Percentiles rank a stretch among this genome's conserved stretches.
These are phyloP conservation scores for Drosophila lutescens DNA, from an alignment of 2,888 invertebrate genomes.

Conservation along the genomic window DNA sequence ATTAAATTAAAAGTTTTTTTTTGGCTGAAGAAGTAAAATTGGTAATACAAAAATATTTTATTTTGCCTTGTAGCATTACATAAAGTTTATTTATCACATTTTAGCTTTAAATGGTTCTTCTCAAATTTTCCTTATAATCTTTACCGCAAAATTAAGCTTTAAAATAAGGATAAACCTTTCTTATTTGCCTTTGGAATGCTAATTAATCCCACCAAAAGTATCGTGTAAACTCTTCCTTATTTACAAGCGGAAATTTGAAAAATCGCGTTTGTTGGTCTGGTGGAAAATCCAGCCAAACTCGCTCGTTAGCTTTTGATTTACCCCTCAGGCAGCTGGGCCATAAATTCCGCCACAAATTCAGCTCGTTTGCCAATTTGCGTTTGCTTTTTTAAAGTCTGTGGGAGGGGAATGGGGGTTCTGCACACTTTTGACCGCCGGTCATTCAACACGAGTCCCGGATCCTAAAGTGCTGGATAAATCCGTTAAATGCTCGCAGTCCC, in stretches of 20 bases:
- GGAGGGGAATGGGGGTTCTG: not conserved
- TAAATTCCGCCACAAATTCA: constrained; percentile 25
- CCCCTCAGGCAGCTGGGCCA: constrained; percentile 18
- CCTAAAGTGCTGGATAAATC: constrained; percentile 35
- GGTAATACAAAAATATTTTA: too few relatives aligned
- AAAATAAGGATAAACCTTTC: not conserved
- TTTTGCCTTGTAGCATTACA: too few relatives aligned
- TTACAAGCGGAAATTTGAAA: constrained; percentile 9
- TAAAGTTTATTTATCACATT: too few relatives aligned
- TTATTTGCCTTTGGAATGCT: not conserved
- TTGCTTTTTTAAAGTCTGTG: constrained; percentile 22
- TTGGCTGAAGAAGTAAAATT: too few relatives aligned
- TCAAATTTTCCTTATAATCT: too few relatives aligned
- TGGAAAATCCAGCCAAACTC: constrained; percentile 11
- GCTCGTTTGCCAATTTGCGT: constrained; percentile 40
- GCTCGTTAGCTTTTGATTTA: constrained; percentile 37
- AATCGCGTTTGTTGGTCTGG: constrained; percentile 5
- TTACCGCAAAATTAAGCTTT: too few relatives aligned
- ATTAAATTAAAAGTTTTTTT: too few relatives aligned
- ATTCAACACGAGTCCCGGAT: constrained; percentile 25
- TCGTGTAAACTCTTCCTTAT: constrained; percentile 4
- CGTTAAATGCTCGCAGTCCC: constrained; percentile 44
- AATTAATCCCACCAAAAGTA: not conserved
- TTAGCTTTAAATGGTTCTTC: too few relatives aligned
- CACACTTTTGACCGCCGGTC: constrained; percentile 29